phyloP scores from a whole-genome alignment of 92 coral and sea anemone genomes.

The Parazoanthus atlanticus region DNA sequence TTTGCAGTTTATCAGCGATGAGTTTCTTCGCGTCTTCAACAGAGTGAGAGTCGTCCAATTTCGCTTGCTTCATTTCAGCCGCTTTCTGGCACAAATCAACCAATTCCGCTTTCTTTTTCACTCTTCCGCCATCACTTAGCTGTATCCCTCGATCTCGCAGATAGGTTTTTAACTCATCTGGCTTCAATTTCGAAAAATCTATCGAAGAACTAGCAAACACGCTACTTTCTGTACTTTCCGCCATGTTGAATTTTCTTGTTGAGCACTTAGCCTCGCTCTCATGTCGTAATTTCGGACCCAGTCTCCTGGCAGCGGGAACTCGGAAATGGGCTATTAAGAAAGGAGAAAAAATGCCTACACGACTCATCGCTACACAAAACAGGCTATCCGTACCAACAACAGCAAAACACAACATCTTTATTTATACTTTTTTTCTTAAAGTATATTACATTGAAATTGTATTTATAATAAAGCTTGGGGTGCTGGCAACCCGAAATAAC shows the following conservation, averaged over 20 bases:
- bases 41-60: constrained; percentile 33
- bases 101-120: constrained; percentile 44
- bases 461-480: too few species aligned
- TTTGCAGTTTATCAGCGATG: constrained; percentile 22
- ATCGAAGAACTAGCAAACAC: neutral
- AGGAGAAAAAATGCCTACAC: too few species aligned
- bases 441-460: too few species aligned
- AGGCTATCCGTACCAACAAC: too few species aligned
- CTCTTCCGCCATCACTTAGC: constrained; percentile 46
- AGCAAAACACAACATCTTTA: too few species aligned
- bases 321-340: constrained; percentile 29
- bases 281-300: constrained; percentile 15
- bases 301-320: constrained; percentile 23
- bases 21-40: constrained; percentile 7
- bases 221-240: constrained; percentile 11
- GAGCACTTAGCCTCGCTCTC: constrained; percentile 40
- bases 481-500: too few species aligned
- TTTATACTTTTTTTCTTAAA: too few species aligned
- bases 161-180: constrained; percentile 34
- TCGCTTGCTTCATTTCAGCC: constrained; percentile 47
- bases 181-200: constrained; percentile 28
- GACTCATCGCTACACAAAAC: too few species aligned
- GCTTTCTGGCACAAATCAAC: constrained; percentile 38
- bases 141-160: constrained; percentile 49
- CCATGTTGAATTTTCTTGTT: constrained; percentile 25